Base-by-base conservation (phyloP, 2,797 vertebrate genomes). In the Spinus olivaceus region DNA sequence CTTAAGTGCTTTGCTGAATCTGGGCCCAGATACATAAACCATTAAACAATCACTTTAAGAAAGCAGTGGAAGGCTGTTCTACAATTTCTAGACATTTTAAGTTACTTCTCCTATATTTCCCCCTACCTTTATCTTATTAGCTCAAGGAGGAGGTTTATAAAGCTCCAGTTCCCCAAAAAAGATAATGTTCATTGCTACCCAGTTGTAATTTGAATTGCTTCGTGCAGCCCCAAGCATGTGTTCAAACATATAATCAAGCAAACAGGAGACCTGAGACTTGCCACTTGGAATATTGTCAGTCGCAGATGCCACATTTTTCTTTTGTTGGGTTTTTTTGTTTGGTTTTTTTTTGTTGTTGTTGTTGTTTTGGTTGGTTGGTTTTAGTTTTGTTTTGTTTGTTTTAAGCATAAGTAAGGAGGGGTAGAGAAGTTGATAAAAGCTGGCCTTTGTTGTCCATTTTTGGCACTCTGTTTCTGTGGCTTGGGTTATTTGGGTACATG, bases 1-100 rank as follows among this genome's bases (percentile, higher is more conserved):
- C 89, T 95, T 96, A 97, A 94, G 94, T 95, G 95, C 94, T 96
- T 93, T 88, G 83, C 94, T 95, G 95, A 97, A 96, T 89, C 95
- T 93, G 93, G 89, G 90, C 96, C 93, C 90, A 95, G 90, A 92
- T 86, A 89, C 92, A 95, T 93, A 96, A 95, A 96, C 88, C 95
- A 97, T 96, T 97, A 96, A 96, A 92, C 83, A 95, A 83, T 94
- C 95, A 92, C 78, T 90, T 94, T 92, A 92, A 92, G 91, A 92
- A 95, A 95, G 87, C 3, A 12, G 73, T 77, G 76, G 86, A 83
- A 93, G 96, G 73, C 83, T 85, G 90, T 91, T 95, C 84, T 5
- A 93, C 74, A 88, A 93, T 94, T 95, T 93, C 82, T 89, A 88
- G 88, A 95, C 94, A 53, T 95, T 96, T 96, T 94, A 92, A 95